These are phyloP conservation scores for Urocitellus parryii DNA, from an alignment of 2,113 vertebrate species.

Conservation along the genomic window DNA sequence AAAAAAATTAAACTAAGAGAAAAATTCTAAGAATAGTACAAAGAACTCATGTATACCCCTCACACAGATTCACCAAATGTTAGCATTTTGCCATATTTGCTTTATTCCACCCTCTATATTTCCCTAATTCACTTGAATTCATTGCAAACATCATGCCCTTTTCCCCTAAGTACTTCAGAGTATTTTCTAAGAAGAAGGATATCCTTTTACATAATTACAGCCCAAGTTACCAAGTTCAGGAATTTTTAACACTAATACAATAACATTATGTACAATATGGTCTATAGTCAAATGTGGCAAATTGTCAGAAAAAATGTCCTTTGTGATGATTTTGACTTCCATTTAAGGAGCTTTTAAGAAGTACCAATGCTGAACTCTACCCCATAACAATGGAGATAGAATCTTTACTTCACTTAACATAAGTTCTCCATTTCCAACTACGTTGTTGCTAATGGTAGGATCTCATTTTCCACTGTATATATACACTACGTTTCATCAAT, in stretches of 20 bases:
- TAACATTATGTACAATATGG: not conserved
- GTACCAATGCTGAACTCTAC: not conserved
- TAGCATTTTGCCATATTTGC: conserved; percentile 47
- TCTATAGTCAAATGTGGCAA: not conserved
- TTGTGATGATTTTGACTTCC: conserved; percentile 21
- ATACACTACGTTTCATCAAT: not conserved
- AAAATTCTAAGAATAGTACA: conserved; percentile 51
- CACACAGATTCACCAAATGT: conserved; percentile 41
- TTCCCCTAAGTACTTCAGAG: not conserved
- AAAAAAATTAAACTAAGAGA: conserved; percentile 52
- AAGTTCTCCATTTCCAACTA: not conserved
- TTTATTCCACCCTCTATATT: not conserved
- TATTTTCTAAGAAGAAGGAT: conserved; percentile 32
- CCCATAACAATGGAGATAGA: not conserved
- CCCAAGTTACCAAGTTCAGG: not conserved
- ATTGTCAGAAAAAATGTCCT: not conserved
- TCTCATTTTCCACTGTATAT: not conserved
- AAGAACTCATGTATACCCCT: conserved; percentile 13
- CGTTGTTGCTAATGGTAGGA: not conserved
- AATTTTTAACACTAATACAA: not conserved
- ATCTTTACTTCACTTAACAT: not conserved
- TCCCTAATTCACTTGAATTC: conserved; percentile 15
- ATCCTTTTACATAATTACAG: not conserved
- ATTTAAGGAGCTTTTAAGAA: not conserved
- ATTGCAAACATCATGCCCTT: not conserved